These are phyloP conservation scores for Capitella teleta DNA, from an alignment of 1,140 invertebrate species.

Conservation along the genomic window DNA sequence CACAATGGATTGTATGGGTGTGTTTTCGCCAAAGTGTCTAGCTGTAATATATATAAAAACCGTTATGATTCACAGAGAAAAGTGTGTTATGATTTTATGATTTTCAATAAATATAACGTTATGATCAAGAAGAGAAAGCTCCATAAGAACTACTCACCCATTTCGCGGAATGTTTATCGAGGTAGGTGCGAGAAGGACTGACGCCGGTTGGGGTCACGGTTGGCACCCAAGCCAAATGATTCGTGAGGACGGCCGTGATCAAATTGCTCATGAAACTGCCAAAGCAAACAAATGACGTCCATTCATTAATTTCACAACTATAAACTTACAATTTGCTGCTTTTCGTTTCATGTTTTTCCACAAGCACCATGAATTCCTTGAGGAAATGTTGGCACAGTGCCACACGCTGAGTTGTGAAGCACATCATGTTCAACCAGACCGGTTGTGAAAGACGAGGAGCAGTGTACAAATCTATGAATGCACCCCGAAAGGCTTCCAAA, in stretches of 20 bases:
- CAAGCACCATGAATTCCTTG: constrained; percentile 34
- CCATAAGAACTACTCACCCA: constrained; percentile 29
- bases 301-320: constrained; percentile 7
- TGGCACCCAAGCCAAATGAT: constrained; percentile 81
- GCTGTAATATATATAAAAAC: constrained; percentile 15
- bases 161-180: constrained; percentile 41
- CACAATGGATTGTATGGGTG: constrained; percentile 63
- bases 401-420: constrained; percentile 29
- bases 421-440: constrained; percentile 56
- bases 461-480: constrained; percentile 57
- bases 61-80: not conserved
- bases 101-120: not conserved
- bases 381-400: constrained; percentile 37
- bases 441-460: constrained; percentile 54
- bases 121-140: not conserved
- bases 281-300: constrained; percentile 19
- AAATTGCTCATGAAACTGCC: constrained; percentile 79
- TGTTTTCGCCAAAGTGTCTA: constrained; percentile 40
- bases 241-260: constrained; percentile 71
- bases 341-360: constrained; percentile 56
- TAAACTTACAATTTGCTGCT: constrained; percentile 69
- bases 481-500: constrained; percentile 35
- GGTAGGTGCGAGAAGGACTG: constrained; percentile 30
- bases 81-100: not conserved
- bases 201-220: constrained; percentile 52